phyloP scores from a whole-genome alignment of 2,113 vertebrate genomes.

The Microtus montanus region DNA sequence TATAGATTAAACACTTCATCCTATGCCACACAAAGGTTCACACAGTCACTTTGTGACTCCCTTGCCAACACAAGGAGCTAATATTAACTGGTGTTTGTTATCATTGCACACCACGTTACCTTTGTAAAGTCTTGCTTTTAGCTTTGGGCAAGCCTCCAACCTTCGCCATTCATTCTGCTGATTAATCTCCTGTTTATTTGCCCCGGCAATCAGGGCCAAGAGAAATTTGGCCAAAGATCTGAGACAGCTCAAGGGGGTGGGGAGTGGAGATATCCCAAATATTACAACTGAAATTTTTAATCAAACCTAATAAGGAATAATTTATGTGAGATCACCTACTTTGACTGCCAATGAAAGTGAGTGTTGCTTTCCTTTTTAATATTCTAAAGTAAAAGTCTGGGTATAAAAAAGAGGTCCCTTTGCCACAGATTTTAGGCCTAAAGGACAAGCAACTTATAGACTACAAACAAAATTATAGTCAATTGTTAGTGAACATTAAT shows the following conservation, averaged over 20 bases:
- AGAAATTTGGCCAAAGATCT: slow-evolving; percentile 55
- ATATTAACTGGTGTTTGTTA: neutral
- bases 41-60: neutral
- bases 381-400: slow-evolving; percentile 22
- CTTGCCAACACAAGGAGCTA: neutral
- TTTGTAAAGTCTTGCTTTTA: slow-evolving; percentile 23
- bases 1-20: neutral
- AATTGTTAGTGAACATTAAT: slow-evolving; percentile 17
- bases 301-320: slow-evolving; percentile 38
- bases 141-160: slow-evolving; percentile 16
- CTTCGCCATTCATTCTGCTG: slow-evolving; percentile 51
- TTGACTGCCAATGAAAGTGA: slow-evolving; percentile 33
- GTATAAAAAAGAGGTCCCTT: neutral
- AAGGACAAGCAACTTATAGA: neutral
- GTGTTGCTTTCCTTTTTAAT: slow-evolving; percentile 54
- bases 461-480: slow-evolving; percentile 34
- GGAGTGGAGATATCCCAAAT: neutral
- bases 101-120: neutral
- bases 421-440: slow-evolving; percentile 9
- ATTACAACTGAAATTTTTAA: neutral
- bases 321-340: slow-evolving; percentile 56
- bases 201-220: neutral
- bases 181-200: slow-evolving; percentile 50
- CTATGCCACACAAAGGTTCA: neutral
- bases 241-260: neutral